phyloP scores from a whole-genome alignment of 2,113 vertebrate species.

The Sinocyclocheilus anophthalmus region DNA sequence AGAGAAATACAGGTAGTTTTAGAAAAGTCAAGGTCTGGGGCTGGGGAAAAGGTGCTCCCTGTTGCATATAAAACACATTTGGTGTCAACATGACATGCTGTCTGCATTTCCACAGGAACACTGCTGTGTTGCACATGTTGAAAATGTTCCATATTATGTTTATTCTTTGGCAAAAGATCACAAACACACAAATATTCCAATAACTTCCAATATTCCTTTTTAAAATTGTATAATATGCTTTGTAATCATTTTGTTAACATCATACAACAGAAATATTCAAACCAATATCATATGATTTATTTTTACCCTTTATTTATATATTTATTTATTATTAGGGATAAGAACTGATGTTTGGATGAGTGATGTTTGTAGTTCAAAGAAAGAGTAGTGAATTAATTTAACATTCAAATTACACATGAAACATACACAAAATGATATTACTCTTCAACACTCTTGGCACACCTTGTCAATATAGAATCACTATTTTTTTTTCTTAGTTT shows the following conservation, averaged over 20 bases:
- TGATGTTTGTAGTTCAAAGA: not conserved
- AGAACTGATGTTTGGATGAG: not conserved
- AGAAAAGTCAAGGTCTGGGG: conserved; percentile 6
- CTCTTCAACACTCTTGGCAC: too few relatives aligned
- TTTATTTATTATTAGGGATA: not conserved
- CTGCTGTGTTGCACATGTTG: conserved; percentile 37
- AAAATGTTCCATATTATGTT: conserved; percentile 3
- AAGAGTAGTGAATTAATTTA: not conserved
- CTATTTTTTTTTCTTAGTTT: too few relatives aligned
- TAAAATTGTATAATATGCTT: not conserved
- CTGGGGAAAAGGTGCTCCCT: not conserved
- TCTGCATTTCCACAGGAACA: conserved; percentile 27
- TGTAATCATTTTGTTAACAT: not conserved
- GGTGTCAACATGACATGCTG: conserved; percentile 5
- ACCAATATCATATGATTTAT: not conserved
- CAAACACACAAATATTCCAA: conserved; percentile 8
- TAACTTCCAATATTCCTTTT: conserved; percentile 13
- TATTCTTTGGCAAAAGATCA: conserved; percentile 15
- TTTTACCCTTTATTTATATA: not conserved
- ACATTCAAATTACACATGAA: not conserved
- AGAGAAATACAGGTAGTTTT: not conserved
- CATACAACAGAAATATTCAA: not conserved
- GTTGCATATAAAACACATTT: conserved; percentile 25
- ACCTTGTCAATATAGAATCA: too few relatives aligned
- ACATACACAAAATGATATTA: not conserved